phyloP scores from a whole-genome alignment of 2,797 vertebrate genomes.

The Protonibea diacanthus region DNA sequence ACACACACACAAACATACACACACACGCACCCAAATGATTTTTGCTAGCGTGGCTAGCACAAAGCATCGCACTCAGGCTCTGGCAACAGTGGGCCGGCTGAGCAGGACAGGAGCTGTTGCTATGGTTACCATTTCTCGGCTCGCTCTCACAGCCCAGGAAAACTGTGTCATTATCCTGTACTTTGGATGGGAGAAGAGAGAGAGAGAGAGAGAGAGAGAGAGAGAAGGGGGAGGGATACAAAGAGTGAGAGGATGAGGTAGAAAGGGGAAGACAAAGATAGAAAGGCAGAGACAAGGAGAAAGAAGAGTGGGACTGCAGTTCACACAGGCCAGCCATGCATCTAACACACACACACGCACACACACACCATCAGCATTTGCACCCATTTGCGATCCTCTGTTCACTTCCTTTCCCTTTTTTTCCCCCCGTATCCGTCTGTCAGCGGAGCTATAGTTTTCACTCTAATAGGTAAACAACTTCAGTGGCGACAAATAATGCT shows the following conservation, averaged over 20 bases:
- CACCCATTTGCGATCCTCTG: slow-evolving; percentile 67
- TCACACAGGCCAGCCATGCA: slow-evolving; percentile 51
- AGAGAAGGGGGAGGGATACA: slow-evolving; percentile 33
- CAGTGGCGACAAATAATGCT: slow-evolving; percentile 62
- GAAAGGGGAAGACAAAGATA: slow-evolving; percentile 66
- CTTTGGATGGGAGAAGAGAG: slow-evolving; percentile 79
- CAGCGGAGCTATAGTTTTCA: slow-evolving; percentile 49
- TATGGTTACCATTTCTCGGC: slow-evolving; percentile 85
- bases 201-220: slow-evolving; percentile 23
- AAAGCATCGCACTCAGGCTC: slow-evolving; percentile 76
- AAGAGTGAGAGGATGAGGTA: slow-evolving; percentile 54
- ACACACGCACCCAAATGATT: slow-evolving; percentile 53
- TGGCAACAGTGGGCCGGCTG: slow-evolving; percentile 73
- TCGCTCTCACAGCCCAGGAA: slow-evolving; percentile 83
- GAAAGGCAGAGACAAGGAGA: slow-evolving; percentile 51
- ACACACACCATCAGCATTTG: slow-evolving; percentile 68
- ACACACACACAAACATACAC: not conserved
- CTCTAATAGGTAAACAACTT: slow-evolving; percentile 75
- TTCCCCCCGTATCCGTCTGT: slow-evolving; percentile 27
- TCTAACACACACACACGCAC: slow-evolving; percentile 48
- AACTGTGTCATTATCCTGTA: slow-evolving; percentile 89
- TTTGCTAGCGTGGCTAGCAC: slow-evolving; percentile 69
- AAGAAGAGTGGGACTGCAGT: slow-evolving; percentile 43
- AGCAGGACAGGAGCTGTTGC: slow-evolving; percentile 88
- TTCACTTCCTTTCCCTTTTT: slow-evolving; percentile 8